Conservation (phyloP, 64 coral and sea anemone species). For the Catalaphyllia jardinei region DNA sequence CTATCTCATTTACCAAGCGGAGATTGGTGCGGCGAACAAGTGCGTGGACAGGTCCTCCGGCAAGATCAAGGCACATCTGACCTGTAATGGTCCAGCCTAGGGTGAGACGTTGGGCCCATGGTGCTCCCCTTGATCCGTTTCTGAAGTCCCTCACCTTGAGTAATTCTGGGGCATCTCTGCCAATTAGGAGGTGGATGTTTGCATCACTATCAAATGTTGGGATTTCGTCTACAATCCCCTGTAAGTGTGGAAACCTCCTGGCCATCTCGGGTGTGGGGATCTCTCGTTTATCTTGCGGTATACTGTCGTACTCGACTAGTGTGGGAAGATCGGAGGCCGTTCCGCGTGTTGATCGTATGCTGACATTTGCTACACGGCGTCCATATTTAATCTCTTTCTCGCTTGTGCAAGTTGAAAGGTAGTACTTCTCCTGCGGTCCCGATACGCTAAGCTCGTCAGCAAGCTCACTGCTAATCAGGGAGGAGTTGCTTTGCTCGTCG, state of each 20-base stretch:
- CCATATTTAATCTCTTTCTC: neutral
- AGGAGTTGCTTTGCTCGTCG: constrained; percentile 39
- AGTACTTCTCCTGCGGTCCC: constrained; percentile 40
- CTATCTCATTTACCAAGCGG: neutral
- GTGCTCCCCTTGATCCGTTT: constrained; percentile 6
- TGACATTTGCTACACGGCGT: neutral
- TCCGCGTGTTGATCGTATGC: neutral
- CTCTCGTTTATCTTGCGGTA: constrained; percentile 2
- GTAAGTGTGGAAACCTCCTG: constrained; percentile 10
- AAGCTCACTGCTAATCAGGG: constrained; percentile 44
- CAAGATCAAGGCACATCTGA: constrained; percentile 19
- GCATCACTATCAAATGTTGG: neutral
- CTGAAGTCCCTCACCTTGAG: constrained; percentile 30
- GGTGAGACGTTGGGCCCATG: constrained; percentile 2
- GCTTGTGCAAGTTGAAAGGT: neutral
- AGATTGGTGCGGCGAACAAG: neutral
- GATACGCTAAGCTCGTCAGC: neutral
- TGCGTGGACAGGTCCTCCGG: neutral
- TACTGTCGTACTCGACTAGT: neutral
- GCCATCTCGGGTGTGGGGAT: constrained; percentile 38
- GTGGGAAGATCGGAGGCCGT: neutral
- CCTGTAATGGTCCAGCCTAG: constrained; percentile 31
- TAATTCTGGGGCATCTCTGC: constrained; percentile 10
- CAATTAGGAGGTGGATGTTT: constrained; percentile 5
- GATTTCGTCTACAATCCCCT: neutral